These are phyloP conservation scores for Zaprionus nigranus DNA, from an alignment of 1,140 invertebrate genomes.

Conservation along the genomic window DNA sequence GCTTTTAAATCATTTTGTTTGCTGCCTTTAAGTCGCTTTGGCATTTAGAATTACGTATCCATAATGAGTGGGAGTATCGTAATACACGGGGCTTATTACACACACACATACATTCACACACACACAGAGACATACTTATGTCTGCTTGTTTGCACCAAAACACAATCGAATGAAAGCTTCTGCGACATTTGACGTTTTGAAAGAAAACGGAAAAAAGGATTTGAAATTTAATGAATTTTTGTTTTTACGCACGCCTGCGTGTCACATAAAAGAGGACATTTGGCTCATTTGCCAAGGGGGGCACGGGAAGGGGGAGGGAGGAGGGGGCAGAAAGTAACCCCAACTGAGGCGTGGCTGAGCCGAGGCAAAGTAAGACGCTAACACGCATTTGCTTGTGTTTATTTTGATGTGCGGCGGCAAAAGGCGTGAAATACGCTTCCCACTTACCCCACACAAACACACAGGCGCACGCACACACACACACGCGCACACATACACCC, in stretches of 20 bases:
- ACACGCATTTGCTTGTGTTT: constrained; percentile 53
- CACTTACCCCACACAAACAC: constrained; percentile 13
- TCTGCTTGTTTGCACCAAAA: constrained; percentile 4
- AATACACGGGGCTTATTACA: constrained; percentile 2
- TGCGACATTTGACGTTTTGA: constrained; percentile 40
- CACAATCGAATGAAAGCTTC: constrained; percentile 44
- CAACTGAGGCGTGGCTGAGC: background rate
- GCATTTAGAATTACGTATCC: constrained; percentile 8
- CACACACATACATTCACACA: background rate
- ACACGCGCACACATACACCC: background rate
- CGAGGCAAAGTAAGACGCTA: constrained; percentile 24
- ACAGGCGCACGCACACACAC: background rate
- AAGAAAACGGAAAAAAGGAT: constrained; percentile 52
- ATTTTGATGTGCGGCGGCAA: constrained; percentile 72
- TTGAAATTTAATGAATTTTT: constrained; percentile 74
- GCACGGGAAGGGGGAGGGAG: background rate
- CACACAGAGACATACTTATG: background rate
- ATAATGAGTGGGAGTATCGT: constrained; percentile 13
- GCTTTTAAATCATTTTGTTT: background rate
- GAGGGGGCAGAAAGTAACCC: background rate
- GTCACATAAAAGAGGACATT: constrained; percentile 63
- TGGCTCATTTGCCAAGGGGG: constrained; percentile 56
- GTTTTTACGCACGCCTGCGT: constrained; percentile 62
- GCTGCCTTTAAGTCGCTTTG: background rate
- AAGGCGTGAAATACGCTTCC: constrained; percentile 68